A percentile compares a stretch with the other conserved stretches of the same genome.
Evolutionary conservation across 2,888 invertebrate species (phyloP).

Genomic region (Hydrotaea cyrtoneurina): DNA sequence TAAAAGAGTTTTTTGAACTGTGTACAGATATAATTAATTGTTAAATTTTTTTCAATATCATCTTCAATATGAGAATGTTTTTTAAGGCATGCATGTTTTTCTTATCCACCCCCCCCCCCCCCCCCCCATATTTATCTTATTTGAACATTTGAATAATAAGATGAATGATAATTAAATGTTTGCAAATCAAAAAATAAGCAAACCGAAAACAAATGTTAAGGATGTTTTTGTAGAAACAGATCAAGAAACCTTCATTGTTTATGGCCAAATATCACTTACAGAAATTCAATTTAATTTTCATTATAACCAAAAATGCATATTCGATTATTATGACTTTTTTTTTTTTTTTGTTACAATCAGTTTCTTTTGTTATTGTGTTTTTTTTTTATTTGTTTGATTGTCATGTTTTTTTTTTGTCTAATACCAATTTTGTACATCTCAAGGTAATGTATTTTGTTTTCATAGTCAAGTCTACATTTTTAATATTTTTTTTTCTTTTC

Average conservation of each 20-base stretch:
- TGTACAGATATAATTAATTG: neutral
- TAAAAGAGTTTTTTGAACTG: neutral
- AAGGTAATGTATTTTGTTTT: conserved; percentile 35
- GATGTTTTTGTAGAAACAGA: too few species aligned
- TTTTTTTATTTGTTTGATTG: neutral
- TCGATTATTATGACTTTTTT: too few species aligned
- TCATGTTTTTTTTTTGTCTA: conserved; percentile 32
- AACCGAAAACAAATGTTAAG: too few species aligned
- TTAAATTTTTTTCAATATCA: conserved; percentile 12
- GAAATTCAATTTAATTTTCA: too few species aligned
- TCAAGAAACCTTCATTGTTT: too few species aligned
- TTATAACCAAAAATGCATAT: too few species aligned
- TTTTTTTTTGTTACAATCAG: neutral
- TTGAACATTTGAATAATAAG: conserved; percentile 56
- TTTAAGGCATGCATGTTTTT: neutral
- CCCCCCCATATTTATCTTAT: neutral
- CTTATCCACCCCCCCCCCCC: neutral
- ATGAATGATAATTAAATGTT: conserved; percentile 35
- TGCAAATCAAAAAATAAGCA: too few species aligned
- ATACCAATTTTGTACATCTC: conserved; percentile 29
- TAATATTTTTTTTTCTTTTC: neutral
- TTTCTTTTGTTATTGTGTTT: neutral
- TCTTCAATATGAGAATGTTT: neutral
- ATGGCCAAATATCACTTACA: too few species aligned
- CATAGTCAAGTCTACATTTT: conserved; percentile 2